Evolutionary conservation across 2,113 vertebrate species (phyloP).

Genomic region (Myocastor coypus): DNA sequence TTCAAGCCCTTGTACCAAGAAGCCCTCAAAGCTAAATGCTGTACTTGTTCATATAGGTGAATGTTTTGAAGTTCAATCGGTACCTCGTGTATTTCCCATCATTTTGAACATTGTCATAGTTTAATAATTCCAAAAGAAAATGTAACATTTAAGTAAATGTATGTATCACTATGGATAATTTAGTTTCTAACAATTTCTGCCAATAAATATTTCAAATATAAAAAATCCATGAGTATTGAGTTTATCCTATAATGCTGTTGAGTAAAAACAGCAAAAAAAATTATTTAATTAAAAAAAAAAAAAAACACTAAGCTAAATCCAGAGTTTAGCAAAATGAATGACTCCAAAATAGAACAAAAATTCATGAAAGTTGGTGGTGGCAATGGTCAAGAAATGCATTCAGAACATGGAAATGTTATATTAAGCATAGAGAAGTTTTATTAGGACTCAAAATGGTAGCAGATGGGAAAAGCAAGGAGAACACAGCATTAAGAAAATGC

Average conservation of each 20-base stretch:
- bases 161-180: background rate
- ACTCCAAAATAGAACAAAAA: background rate
- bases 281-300: background rate
- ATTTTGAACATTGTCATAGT: background rate
- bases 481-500: background rate
- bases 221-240: background rate
- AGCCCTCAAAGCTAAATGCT: background rate
- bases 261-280: background rate
- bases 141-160: background rate
- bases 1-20: no score
- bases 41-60: background rate
- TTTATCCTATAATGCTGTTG: background rate
- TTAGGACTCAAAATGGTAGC: background rate
- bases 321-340: background rate
- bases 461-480: background rate
- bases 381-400: background rate
- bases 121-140: background rate
- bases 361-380: background rate
- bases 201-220: background rate
- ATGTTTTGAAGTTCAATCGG: background rate
- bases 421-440: background rate
- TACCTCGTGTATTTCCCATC: background rate
- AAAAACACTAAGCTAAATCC: background rate
- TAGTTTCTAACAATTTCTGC: background rate
- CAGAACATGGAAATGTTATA: background rate